Percentiles rank a stretch among this genome's conserved stretches.
Evolutionary conservation across 2,888 invertebrate genomes (phyloP).

Genomic region (Litoditis marina): DNA sequence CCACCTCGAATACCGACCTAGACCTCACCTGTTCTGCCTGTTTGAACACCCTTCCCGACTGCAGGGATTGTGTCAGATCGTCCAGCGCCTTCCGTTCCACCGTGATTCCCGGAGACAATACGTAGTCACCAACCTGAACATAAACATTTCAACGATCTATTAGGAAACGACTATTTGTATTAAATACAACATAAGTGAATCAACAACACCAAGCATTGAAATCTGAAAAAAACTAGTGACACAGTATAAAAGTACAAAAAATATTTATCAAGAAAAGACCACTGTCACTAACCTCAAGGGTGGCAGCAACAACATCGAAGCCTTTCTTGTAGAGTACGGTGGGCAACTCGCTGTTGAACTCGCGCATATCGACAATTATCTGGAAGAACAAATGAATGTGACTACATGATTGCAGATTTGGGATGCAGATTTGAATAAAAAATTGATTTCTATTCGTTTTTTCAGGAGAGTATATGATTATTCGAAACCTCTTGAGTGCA

Average conservation of each 20-base stretch:
- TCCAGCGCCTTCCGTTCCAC: slow-evolving; percentile 86
- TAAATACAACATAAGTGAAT: no score
- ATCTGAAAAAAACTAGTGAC: no score
- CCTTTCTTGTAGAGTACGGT: slow-evolving; percentile 86
- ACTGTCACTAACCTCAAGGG: slow-evolving; percentile 49
- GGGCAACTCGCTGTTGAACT: slow-evolving; percentile 93
- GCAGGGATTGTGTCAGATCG: slow-evolving; percentile 89
- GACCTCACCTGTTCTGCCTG: slow-evolving; percentile 76
- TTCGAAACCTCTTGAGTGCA: no score
- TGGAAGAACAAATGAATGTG: slow-evolving; percentile 32
- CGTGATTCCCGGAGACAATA: slow-evolving; percentile 90
- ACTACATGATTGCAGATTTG: not conserved
- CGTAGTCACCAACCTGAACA: slow-evolving; percentile 81
- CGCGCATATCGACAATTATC: slow-evolving; percentile 89
- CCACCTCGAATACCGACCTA: not conserved
- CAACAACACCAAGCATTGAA: no score
- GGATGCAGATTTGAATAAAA: no score
- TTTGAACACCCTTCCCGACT: slow-evolving; percentile 88
- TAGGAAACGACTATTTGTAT: no score
- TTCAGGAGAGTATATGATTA: no score
- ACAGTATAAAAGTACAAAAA: no score
- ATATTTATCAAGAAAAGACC: no score
- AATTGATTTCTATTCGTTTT: no score
- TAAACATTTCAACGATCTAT: slow-evolving; percentile 64
- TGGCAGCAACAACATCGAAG: slow-evolving; percentile 75